Conservation (phyloP, 2,113 vertebrate genomes). For the Lanius collurio region DNA sequence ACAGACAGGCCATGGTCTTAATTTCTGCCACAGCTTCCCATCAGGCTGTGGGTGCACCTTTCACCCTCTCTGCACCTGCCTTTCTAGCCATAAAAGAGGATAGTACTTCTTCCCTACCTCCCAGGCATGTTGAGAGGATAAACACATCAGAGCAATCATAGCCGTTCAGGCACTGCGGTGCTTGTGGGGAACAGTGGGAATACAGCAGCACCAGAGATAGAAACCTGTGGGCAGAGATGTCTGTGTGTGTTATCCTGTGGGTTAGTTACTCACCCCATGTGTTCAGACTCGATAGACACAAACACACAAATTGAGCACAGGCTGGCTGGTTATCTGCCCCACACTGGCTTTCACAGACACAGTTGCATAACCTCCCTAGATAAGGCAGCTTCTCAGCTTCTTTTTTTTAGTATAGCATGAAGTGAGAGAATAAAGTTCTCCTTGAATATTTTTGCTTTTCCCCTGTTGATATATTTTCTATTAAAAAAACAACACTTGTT, state of each 20-base stretch:
- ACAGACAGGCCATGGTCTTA: fast-evolving
- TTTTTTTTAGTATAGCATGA: neutral
- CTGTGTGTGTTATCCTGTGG: neutral
- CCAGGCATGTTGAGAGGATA: neutral
- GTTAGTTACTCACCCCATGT: constrained; percentile 17
- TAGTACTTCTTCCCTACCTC: neutral
- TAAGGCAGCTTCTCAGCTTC: neutral
- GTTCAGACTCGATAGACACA: constrained; percentile 32
- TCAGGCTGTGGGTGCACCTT: neutral
- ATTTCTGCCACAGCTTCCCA: neutral
- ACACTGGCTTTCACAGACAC: neutral
- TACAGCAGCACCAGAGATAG: constrained; percentile 36
- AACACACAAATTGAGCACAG: neutral
- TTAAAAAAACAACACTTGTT: neutral
- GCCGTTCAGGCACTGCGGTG: neutral
- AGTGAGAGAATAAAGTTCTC: neutral
- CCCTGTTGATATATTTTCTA: constrained; percentile 18
- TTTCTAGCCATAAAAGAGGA: neutral
- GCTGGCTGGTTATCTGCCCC: constrained; percentile 30
- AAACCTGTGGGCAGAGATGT: constrained; percentile 50
- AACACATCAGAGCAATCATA: neutral
- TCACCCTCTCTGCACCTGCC: neutral
- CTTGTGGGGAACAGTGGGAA: constrained; percentile 1
- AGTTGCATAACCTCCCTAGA: neutral
- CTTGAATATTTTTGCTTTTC: constrained; percentile 19